Conservation (phyloP, 2,797 vertebrate genomes). For the Platalea minor region DNA sequence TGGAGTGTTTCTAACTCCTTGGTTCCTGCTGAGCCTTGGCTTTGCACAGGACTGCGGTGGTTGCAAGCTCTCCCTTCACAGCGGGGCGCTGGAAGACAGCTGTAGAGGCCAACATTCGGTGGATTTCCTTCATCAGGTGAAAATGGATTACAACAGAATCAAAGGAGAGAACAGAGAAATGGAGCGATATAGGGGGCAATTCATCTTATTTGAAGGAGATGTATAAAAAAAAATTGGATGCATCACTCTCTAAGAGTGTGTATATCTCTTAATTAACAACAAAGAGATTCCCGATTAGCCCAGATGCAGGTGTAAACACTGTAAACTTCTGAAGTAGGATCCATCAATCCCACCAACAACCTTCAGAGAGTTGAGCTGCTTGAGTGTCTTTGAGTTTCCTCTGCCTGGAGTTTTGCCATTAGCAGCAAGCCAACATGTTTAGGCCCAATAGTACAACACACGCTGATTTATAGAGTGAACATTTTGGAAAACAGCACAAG, state of each 20-base stretch:
- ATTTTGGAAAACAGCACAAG: not conserved
- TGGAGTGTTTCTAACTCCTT: not conserved
- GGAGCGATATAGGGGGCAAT: fast-evolving
- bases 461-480: not conserved
- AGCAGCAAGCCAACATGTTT: not conserved
- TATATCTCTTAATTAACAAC: not conserved
- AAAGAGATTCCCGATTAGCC: not conserved
- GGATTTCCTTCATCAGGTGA: not conserved
- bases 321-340: constrained; percentile 9
- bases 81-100: not conserved
- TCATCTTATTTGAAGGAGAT: not conserved
- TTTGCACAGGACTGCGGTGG: not conserved
- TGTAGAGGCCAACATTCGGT: not conserved
- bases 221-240: not conserved
- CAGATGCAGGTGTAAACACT: not conserved
- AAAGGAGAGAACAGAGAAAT: constrained; percentile 1
- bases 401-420: not conserved
- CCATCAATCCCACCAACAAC: not conserved
- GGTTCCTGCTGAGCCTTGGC: not conserved
- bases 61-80: not conserved
- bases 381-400: not conserved
- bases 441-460: not conserved
- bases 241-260: not conserved
- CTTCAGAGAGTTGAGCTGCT: not conserved
- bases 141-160: not conserved